Percentiles rank a stretch among this genome's conserved stretches.
Conservation (phyloP, 2,113 vertebrate species). For the Poeciliopsis prolifica region DNA sequence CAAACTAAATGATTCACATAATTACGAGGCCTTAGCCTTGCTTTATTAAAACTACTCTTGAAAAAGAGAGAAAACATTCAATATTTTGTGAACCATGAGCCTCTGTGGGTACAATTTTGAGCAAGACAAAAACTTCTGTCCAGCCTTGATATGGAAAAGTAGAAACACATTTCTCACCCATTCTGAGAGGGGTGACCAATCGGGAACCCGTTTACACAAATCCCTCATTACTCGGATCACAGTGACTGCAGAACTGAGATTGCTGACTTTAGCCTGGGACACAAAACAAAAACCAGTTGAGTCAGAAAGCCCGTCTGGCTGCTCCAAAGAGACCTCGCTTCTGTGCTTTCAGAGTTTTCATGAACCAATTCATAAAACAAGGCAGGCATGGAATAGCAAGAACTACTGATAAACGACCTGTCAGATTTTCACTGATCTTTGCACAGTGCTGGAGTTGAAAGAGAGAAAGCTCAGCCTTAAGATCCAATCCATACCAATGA, state of each 20-base stretch:
- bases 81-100: too few relatives aligned
- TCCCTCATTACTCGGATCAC: conserved; percentile 95
- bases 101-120: too few relatives aligned
- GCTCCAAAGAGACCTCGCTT: background rate
- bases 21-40: too few relatives aligned
- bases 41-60: too few relatives aligned
- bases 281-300: conserved; percentile 44
- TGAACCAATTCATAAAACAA: conserved; percentile 40
- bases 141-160: background rate
- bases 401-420: conserved; percentile 13
- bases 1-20: too few relatives aligned
- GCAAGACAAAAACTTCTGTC: background rate
- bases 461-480: conserved; percentile 21
- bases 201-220: conserved; percentile 90
- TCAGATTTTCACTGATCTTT: background rate
- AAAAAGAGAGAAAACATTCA: too few relatives aligned
- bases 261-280: conserved; percentile 91
- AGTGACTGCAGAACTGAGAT: conserved; percentile 90
- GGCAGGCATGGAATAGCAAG: conserved; percentile 71
- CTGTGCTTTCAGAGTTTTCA: conserved; percentile 30
- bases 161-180: conserved; percentile 84
- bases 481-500: conserved; percentile 49
- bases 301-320: conserved; percentile 5
- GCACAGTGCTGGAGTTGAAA: conserved; percentile 13
- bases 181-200: conserved; percentile 92